A percentile compares a stretch with the other conserved stretches of the same genome.
Conservation (phyloP, 2,888 invertebrate genomes). For the Cerceris ruficornis region DNA sequence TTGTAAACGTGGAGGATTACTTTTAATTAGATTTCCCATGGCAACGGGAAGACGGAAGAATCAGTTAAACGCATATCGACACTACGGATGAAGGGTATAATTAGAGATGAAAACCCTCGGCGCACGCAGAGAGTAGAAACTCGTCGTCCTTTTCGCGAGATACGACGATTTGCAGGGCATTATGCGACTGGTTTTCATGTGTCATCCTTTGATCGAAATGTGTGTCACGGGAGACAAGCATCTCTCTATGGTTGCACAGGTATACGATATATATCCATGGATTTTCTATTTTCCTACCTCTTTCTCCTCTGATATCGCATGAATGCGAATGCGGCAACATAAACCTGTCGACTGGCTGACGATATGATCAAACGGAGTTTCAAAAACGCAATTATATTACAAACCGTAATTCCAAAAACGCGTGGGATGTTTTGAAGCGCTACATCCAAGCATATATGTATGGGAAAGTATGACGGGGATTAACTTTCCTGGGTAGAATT, state of each 20-base stretch:
- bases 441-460: too few species aligned
- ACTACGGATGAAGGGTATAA: slow-evolving; percentile 17
- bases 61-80: slow-evolving; percentile 10
- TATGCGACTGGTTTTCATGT: slow-evolving; percentile 8
- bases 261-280: background rate
- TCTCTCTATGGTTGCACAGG: background rate
- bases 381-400: slow-evolving; percentile 6
- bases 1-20: slow-evolving; percentile 47
- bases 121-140: background rate
- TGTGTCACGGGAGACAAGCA: background rate
- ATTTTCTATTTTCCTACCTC: slow-evolving; percentile 2
- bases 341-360: slow-evolving; percentile 15
- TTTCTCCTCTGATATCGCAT: slow-evolving; percentile 5
- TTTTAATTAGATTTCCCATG: slow-evolving; percentile 47
- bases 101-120: slow-evolving; percentile 8
- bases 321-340: slow-evolving; percentile 31
- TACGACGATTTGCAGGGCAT: slow-evolving; percentile 22
- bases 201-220: slow-evolving; percentile 9
- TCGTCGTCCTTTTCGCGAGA: slow-evolving; percentile 1
- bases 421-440: background rate
- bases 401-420: background rate
- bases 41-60: slow-evolving; percentile 2
- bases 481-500: too few species aligned
- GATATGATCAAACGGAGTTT: slow-evolving; percentile 13
- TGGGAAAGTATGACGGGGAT: too few species aligned